Evolutionary conservation across 2,797 vertebrate species (phyloP).

Genomic region (Eupleurogrammus muticus): DNA sequence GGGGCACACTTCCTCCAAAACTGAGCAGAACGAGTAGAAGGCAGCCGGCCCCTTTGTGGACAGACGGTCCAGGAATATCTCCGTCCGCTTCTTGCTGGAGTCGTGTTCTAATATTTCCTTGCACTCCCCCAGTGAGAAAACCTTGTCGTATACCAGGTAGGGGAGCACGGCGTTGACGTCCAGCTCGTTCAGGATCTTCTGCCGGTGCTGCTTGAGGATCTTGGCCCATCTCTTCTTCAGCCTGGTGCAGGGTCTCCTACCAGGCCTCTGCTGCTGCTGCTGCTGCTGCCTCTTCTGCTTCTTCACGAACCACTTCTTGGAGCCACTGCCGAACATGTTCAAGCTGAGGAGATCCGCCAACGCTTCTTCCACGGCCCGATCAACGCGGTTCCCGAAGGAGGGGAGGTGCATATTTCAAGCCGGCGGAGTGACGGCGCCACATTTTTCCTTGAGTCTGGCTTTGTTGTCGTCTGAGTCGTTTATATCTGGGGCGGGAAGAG

Average conservation of each 20-base stretch:
- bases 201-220: slow-evolving; percentile 85
- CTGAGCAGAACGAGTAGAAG: slow-evolving; percentile 89
- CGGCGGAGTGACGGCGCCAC: slow-evolving; percentile 63
- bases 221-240: slow-evolving; percentile 83
- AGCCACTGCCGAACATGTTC: slow-evolving; percentile 87
- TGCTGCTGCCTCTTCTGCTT: slow-evolving; percentile 80
- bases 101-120: slow-evolving; percentile 88
- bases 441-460: slow-evolving; percentile 64
- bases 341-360: slow-evolving; percentile 64
- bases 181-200: slow-evolving; percentile 87
- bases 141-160: slow-evolving; percentile 87
- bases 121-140: slow-evolving; percentile 91
- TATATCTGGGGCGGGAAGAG: slow-evolving; percentile 82
- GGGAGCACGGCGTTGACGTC: slow-evolving; percentile 88
- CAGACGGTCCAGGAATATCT: slow-evolving; percentile 90
- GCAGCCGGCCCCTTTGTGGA: slow-evolving; percentile 88
- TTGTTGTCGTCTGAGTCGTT: slow-evolving; percentile 79
- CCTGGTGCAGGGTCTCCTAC: slow-evolving; percentile 77
- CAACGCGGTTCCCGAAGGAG: slow-evolving; percentile 65
- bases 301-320: slow-evolving; percentile 87
- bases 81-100: slow-evolving; percentile 80
- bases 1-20: slow-evolving; percentile 92
- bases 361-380: slow-evolving; percentile 68
- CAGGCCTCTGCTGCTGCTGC: slow-evolving; percentile 71
- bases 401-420: slow-evolving; percentile 78